A percentile compares a stretch with the other conserved stretches of the same genome.
Evolutionary conservation across 2,888 invertebrate species (phyloP).

Genomic region (Eurytoma adleriae): DNA sequence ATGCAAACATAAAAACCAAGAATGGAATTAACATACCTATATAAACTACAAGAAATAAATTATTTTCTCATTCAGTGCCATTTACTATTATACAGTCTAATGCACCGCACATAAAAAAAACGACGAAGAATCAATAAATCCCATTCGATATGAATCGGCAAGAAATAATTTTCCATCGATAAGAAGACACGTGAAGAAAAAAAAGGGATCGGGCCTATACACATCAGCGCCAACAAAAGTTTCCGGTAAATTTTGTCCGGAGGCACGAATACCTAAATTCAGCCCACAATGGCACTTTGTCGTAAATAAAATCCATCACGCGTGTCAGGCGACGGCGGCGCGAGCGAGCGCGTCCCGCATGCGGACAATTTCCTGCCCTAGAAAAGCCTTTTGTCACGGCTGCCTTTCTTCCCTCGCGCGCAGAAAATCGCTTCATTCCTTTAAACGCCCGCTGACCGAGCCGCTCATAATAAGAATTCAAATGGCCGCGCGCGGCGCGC

Average conservation of each 20-base stretch:
- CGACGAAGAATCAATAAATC: too few species aligned
- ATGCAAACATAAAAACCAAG: too few species aligned
- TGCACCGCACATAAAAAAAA: too few species aligned
- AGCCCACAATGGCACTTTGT: slow-evolving; percentile 16
- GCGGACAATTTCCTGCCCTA: slow-evolving; percentile 52
- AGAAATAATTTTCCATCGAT: too few species aligned
- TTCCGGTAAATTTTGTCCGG: neutral
- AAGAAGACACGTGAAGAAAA: too few species aligned
- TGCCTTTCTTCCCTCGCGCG: slow-evolving; percentile 35
- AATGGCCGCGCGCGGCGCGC: neutral
- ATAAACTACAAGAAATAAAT: too few species aligned
- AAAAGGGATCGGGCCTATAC: neutral
- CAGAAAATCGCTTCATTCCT: slow-evolving; percentile 39
- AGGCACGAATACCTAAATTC: slow-evolving; percentile 33
- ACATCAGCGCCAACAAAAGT: neutral
- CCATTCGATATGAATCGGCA: too few species aligned
- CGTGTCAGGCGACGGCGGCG: neutral
- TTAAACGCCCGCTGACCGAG: neutral
- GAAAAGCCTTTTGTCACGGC: slow-evolving; percentile 49
- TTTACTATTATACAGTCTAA: too few species aligned
- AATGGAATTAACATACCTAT: too few species aligned
- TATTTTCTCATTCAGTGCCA: too few species aligned
- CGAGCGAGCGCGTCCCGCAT: slow-evolving; percentile 6
- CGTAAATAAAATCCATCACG: slow-evolving; percentile 41
- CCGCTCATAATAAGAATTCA: slow-evolving; percentile 36